Conservation (phyloP, 92 coral and sea anemone species). For the Palythoa grandiflora region DNA sequence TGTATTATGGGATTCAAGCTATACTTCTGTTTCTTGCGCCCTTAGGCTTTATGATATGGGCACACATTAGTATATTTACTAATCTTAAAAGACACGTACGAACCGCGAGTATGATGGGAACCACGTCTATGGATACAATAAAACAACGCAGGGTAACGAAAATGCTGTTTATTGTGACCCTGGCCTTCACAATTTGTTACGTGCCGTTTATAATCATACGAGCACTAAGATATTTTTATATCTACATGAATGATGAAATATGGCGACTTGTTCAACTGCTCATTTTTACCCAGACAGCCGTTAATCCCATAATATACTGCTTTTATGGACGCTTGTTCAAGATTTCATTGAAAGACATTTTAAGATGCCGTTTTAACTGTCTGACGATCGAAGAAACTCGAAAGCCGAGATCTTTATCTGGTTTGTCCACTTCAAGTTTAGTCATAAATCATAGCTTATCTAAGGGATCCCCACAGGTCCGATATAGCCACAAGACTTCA, state of each 20-base stretch:
- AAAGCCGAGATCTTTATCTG: conserved; percentile 19
- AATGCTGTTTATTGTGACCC: conserved; percentile 79
- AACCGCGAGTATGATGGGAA: neutral
- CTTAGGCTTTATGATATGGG: conserved; percentile 47
- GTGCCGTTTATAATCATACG: conserved; percentile 78
- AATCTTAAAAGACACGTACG: conserved; percentile 39
- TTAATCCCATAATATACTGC: conserved; percentile 84
- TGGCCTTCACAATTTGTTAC: conserved; percentile 76
- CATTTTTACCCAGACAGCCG: conserved; percentile 84
- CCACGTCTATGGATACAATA: neutral
- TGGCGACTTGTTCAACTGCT: conserved; percentile 81
- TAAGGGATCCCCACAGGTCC: neutral
- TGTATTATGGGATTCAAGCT: conserved; percentile 59
- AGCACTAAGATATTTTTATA: conserved; percentile 71
- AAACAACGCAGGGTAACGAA: conserved; percentile 77
- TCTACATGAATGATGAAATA: conserved; percentile 63
- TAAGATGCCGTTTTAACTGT: conserved; percentile 66
- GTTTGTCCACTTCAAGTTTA: conserved; percentile 24
- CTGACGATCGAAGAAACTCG: conserved; percentile 5
- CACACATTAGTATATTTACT: conserved; percentile 50
- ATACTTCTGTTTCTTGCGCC: conserved; percentile 51
- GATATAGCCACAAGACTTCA: neutral
- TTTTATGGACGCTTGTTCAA: conserved; percentile 84
- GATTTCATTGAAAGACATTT: conserved; percentile 67
- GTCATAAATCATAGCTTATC: neutral